Evolutionary conservation across 1,140 invertebrate genomes (phyloP).

Genomic region (Doryteuthis pealeii): DNA sequence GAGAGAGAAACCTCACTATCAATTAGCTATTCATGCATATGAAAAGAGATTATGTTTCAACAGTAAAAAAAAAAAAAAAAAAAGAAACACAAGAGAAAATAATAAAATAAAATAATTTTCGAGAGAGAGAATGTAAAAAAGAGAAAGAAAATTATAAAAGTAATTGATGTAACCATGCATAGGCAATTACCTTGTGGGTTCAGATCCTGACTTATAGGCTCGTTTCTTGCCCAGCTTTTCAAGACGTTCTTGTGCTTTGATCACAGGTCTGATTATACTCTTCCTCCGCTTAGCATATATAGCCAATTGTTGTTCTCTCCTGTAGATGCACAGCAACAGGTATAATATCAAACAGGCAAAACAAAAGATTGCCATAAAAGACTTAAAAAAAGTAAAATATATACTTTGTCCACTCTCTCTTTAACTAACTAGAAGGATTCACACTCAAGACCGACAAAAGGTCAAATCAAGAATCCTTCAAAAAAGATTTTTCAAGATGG

Average conservation of each 20-base stretch:
- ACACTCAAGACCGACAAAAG: no score
- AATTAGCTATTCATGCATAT: not conserved
- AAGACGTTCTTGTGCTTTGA: constrained; percentile 67
- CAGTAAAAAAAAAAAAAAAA: not conserved
- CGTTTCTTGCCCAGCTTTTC: constrained; percentile 64
- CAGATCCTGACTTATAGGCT: constrained; percentile 45
- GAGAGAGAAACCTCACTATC: not conserved
- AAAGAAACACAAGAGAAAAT: not conserved
- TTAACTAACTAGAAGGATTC: no score
- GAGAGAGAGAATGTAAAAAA: not conserved
- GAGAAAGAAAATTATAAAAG: no score
- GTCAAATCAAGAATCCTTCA: no score
- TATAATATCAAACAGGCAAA: not conserved
- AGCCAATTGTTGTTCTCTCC: constrained; percentile 65
- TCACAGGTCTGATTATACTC: constrained; percentile 67
- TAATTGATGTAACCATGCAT: not conserved
- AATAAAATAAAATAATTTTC: not conserved
- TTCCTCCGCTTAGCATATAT: constrained; percentile 63
- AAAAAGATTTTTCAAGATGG: no score
- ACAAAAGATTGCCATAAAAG: not conserved
- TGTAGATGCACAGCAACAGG: constrained; percentile 37
- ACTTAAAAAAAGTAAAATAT: no score
- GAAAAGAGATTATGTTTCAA: not conserved
- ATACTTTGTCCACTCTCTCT: no score
- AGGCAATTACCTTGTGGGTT: constrained; percentile 42